Conservation (phyloP, 1,140 invertebrate species). For the Myzus persicae region DNA sequence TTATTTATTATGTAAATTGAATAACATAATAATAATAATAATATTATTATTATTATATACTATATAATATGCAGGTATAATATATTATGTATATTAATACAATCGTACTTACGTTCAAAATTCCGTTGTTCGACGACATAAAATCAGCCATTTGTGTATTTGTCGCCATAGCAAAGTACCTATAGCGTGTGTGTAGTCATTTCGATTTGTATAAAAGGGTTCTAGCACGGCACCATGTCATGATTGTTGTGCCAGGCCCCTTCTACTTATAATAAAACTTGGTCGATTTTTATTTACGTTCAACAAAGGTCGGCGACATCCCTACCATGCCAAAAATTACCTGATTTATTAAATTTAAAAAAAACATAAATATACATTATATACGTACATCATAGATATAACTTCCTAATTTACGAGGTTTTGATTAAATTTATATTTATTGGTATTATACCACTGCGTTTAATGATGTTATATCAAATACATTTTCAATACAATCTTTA, state of each 20-base stretch:
- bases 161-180: constrained; percentile 47
- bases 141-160: constrained; percentile 44
- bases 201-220: constrained; percentile 43
- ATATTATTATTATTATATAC: neutral
- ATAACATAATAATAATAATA: constrained; percentile 2
- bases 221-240: constrained; percentile 59
- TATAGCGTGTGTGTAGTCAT: constrained; percentile 34
- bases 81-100: neutral
- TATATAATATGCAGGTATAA: neutral
- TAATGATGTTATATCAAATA: neutral
- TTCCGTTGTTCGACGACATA: constrained; percentile 36
- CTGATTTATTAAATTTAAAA: neutral
- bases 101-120: neutral
- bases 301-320: constrained; percentile 9
- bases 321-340: constrained; percentile 57
- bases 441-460: neutral
- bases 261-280: neutral
- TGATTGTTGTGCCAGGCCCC: neutral
- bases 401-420: neutral
- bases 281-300: constrained; percentile 15
- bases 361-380: neutral
- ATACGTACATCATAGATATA: neutral
- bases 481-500: neutral
- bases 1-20: constrained; percentile 27
- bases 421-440: neutral